Base-by-base conservation (phyloP, 2,113 vertebrate species). In the Nipponia nippon region DNA sequence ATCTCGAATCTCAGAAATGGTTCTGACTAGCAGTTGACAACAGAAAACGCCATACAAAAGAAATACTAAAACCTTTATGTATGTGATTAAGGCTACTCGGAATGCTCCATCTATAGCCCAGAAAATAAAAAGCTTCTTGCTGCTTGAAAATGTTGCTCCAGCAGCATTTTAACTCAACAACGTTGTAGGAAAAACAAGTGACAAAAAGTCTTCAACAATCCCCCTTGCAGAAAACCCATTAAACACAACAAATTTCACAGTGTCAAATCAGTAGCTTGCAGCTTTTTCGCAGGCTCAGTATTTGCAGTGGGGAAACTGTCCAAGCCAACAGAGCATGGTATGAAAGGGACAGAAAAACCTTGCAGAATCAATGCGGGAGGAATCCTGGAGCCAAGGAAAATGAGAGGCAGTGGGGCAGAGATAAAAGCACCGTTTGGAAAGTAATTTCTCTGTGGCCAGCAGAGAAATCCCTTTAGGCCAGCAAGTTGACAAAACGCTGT, bases 171-270 rank as follows among this genome's bases (percentile, higher is more conserved):
- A 85, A 88, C 77, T 72, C 83, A 76, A 82, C 2, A 5, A 23
- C 2, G 0, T 38, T 69, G 47, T 11, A 65, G 91, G 58, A 73
- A 87, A 95, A 91, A 46, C 61, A 89, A 65, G 69, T 85, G 56
- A 72, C n/a, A 72, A 78, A 87, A 94, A 84, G 17, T 46, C 66
- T 83, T 72, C 91, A 87, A 80, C 29, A 49, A 58, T 10, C 22
- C 62, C 46, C 85, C 49, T 85, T 72, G 73, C 73, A 91, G 87
- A 91, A 97, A 93, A 79, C 29, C 40, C 93, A 87, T 80, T 83
- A 77, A 96, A 87, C 50, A 89, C 81, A 85, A 89, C 58, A 55
- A 50, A 85, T 94, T 77, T 49, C 81, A 77, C 75, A 58, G 58
- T 61, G 70, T 62, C 93, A 90, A 44, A 95, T 80, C 70, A 50